phyloP scores from a whole-genome alignment of 1,140 invertebrate species.

The Calliopsis andreniformis region DNA sequence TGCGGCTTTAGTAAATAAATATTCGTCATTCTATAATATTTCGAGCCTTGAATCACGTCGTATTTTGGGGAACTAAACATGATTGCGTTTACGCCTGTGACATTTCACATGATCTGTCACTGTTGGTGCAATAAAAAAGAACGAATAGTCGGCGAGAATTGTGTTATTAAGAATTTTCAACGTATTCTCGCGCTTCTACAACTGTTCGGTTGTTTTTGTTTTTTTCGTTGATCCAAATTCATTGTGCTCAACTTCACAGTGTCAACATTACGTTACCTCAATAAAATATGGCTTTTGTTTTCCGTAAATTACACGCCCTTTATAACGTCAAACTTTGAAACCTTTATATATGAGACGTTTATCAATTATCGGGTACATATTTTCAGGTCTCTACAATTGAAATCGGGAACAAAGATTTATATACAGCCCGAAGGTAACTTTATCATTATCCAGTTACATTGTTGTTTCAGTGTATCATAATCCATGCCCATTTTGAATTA shows the following conservation, averaged over 20 bases:
- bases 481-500: no score
- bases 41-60: background rate
- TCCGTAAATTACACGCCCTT: slow-evolving; percentile 3
- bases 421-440: background rate
- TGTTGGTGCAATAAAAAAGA: slow-evolving; percentile 8
- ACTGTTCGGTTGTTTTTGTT: background rate
- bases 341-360: background rate
- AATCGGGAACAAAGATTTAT: background rate
- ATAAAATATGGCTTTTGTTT: slow-evolving; percentile 14
- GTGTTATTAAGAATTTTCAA: slow-evolving; percentile 23
- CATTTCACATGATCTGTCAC: background rate
- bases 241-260: slow-evolving; percentile 4
- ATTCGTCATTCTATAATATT: background rate
- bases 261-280: slow-evolving; percentile 2
- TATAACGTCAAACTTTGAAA: slow-evolving; percentile 11
- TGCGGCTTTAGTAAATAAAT: background rate
- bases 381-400: background rate
- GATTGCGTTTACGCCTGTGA: background rate
- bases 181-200: background rate
- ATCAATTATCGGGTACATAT: background rate
- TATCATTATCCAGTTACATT: background rate
- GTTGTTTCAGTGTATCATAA: no score
- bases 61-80: background rate
- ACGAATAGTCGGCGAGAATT: background rate
- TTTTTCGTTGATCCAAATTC: background rate